Percentiles rank a stretch among this genome's conserved stretches.
Evolutionary conservation across 2,113 vertebrate genomes (phyloP).

Genomic region (Pelmatolapia mariae): DNA sequence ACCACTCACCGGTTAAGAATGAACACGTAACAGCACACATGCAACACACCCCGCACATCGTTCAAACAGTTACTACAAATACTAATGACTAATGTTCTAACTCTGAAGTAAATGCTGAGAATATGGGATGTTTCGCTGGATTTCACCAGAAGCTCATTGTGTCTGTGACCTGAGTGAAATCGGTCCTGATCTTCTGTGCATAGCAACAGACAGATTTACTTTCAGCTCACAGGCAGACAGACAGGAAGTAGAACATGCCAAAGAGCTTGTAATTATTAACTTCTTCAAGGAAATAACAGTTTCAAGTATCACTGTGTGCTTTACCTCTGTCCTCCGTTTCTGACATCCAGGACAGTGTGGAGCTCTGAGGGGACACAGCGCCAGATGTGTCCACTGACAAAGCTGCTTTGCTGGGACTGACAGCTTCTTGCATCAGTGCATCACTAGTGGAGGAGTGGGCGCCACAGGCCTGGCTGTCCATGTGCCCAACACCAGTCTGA

Average conservation of each 20-base stretch:
- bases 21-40: neutral
- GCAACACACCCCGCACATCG: neutral
- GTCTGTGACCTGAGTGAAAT: neutral
- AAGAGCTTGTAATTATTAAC: neutral
- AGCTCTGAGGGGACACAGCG: neutral
- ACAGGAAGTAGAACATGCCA: neutral
- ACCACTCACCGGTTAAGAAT: neutral
- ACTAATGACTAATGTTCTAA: neutral
- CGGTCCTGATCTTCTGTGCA: neutral
- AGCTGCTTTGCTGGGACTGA: conserved; percentile 42
- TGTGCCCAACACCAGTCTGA: conserved; percentile 11
- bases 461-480: conserved; percentile 49
- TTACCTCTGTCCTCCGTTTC: conserved; percentile 28
- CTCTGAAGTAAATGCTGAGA: neutral
- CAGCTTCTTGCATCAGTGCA: conserved; percentile 64
- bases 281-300: neutral
- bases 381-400: neutral
- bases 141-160: neutral
- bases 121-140: neutral
- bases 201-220: neutral
- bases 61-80: neutral
- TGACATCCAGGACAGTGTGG: conserved; percentile 14
- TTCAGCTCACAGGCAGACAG: neutral
- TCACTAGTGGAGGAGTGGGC: conserved; percentile 79
- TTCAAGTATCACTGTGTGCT: neutral